These are phyloP conservation scores for Drosophila funebris DNA, from an alignment of 1,140 invertebrate species.

Conservation along the genomic window DNA sequence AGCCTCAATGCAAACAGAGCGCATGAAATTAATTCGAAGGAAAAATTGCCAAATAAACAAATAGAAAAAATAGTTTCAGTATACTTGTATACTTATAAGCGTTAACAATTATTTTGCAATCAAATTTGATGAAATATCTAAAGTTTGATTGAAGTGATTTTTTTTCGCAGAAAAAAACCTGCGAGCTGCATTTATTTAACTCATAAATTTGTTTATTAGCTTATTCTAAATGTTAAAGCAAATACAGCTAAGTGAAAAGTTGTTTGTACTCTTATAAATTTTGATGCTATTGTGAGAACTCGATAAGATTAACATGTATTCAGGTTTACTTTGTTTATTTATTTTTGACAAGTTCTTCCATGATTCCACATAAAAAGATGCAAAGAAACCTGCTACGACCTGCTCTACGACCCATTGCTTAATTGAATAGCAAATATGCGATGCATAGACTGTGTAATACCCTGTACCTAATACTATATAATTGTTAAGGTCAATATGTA, in stretches of 20 bases:
- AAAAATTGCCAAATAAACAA: slow-evolving; percentile 57
- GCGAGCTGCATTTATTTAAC: slow-evolving; percentile 29
- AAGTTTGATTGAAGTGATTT: neutral
- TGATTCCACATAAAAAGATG: neutral
- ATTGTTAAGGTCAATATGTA: neutral
- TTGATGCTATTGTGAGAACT: slow-evolving; percentile 14
- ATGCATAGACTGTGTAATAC: slow-evolving; percentile 11
- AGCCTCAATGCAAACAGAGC: slow-evolving; percentile 27
- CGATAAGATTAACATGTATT: slow-evolving; percentile 23
- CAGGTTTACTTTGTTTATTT: neutral
- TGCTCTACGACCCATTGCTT: neutral
- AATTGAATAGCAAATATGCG: slow-evolving; percentile 12
- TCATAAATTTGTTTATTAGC: slow-evolving; percentile 42
- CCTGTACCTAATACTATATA: neutral
- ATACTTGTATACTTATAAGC: neutral
- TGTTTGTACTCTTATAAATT: slow-evolving; percentile 14
- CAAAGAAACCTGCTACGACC: slow-evolving; percentile 1
- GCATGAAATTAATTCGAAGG: slow-evolving; percentile 65
- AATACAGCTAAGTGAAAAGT: slow-evolving; percentile 31
- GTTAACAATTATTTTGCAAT: slow-evolving; percentile 26
- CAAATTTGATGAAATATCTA: neutral
- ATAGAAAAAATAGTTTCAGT: slow-evolving; percentile 3
- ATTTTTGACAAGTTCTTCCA: neutral
- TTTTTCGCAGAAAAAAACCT: slow-evolving; percentile 15
- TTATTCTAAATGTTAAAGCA: slow-evolving; percentile 27